Base-by-base conservation (phyloP, 2,888 invertebrate genomes). In the Arenicola marina region DNA sequence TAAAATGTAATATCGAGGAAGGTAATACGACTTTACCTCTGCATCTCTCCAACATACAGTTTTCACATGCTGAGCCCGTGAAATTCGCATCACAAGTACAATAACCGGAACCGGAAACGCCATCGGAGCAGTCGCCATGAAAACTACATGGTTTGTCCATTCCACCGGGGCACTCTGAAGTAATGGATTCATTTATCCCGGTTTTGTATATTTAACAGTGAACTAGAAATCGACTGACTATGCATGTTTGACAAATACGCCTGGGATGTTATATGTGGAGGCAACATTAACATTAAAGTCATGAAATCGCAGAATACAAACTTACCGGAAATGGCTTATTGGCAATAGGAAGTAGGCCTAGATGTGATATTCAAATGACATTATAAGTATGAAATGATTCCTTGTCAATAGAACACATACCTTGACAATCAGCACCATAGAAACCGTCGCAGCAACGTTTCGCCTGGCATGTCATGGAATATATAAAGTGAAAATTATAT, bases 111-210 rank as follows among this genome's bases (percentile, higher is more conserved):
- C 56, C 61, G 26, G 51, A 2, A 24, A 45, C 28, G 24, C 54
- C 55, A 31, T 56, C 43, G 68, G 70, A 59, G 67, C 77, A 76
- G 4, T 32, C 38, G 2, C 78, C 78, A 55, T 68, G 72, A 4
- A 68, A 66, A 63, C 61, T 73, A 51, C 78, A 78, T 4, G 75
- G 73, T 44, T 70, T 74, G 15, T 70, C 60, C 59, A 71, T 72
- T 1, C 74, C 76, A 2, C 76, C 76, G 18, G 75, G 76, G 61
- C 78, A 78, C 1, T 32, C 56, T 56, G 48, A 18, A 21, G 18
- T 24, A 56, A 7, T 21, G 11, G 24, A n/a, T 38, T 15, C 18
- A 18, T 38, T n/a, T n/a, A n/a, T n/a, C n/a, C n/a, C n/a, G n/a
- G n/a, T n/a, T n/a, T n/a, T n/a, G n/a, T n/a, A n/a, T n/a, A n/a